These are phyloP conservation scores for Eilema sororculum DNA, from an alignment of 2,888 invertebrate species.

Conservation along the genomic window DNA sequence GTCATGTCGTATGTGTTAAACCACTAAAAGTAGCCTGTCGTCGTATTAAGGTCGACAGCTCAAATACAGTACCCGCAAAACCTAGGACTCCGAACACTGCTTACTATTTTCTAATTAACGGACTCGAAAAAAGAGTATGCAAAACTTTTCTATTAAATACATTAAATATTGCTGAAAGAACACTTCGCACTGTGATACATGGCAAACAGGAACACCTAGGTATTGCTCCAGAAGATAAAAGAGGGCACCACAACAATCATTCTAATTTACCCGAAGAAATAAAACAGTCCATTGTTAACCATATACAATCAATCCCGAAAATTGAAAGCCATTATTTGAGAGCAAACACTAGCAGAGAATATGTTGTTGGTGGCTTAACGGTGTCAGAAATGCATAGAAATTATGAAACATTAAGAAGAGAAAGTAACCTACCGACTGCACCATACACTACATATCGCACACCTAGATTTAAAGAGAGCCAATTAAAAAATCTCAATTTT, in stretches of 20 bases:
- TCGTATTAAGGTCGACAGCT: background rate
- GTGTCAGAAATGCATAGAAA: conserved; percentile 11
- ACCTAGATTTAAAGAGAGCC: too few species aligned
- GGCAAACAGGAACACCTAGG: background rate
- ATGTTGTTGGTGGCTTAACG: background rate
- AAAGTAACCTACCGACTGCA: background rate
- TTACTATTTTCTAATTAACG: conserved; percentile 6
- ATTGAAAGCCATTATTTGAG: conserved; percentile 13
- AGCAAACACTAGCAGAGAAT: conserved; percentile 2
- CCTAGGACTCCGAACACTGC: conserved; percentile 9
- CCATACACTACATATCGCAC: conserved; percentile 4
- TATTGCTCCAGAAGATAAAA: background rate
- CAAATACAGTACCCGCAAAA: background rate
- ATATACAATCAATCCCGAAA: conserved; percentile 16
- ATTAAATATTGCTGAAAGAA: background rate
- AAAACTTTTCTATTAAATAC: conserved; percentile 5
- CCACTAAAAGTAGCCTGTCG: conserved; percentile 7
- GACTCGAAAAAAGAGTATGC: conserved; percentile 9
- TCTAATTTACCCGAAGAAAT: conserved; percentile 1
- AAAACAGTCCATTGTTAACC: background rate
- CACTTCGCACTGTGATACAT: conserved; percentile 2
- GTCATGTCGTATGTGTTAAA: conserved; percentile 8
- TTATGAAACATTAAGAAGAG: background rate
- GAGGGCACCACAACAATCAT: conserved; percentile 8
- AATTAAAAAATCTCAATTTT: too few species aligned